Evolutionary conservation across 2,888 invertebrate genomes (phyloP).

Genomic region (Bedellia somnulentella): DNA sequence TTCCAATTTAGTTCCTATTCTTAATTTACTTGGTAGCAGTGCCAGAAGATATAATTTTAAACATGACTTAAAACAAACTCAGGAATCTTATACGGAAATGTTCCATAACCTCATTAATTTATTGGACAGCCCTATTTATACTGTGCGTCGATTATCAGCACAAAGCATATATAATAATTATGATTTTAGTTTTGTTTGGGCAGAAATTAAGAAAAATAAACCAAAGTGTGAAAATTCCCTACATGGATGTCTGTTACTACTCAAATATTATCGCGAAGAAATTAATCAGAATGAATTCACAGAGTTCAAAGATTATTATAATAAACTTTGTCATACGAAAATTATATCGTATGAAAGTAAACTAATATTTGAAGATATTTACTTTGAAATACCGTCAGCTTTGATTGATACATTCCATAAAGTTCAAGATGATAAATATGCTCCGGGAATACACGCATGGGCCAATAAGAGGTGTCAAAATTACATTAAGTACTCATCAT

Average conservation of each 20-base stretch:
- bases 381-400: too few species aligned
- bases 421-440: conserved; percentile 14
- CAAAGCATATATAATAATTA: conserved; percentile 43
- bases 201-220: conserved; percentile 10
- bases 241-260: conserved; percentile 35
- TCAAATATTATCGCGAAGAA: conserved; percentile 21
- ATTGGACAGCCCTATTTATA: conserved; percentile 41
- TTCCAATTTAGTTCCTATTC: conserved; percentile 41
- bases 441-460: conserved; percentile 30
- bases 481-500: conserved; percentile 17
- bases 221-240: conserved; percentile 27
- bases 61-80: conserved; percentile 15
- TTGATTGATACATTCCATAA: too few species aligned
- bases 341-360: conserved; percentile 28
- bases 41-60: conserved; percentile 39
- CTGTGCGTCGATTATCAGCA: conserved; percentile 40
- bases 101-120: conserved; percentile 23
- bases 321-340: too few species aligned
- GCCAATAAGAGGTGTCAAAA: conserved; percentile 21
- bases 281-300: conserved; percentile 13
- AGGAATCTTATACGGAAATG: conserved; percentile 16
- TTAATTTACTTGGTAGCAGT: conserved; percentile 40
- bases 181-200: not conserved
- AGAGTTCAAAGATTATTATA: too few species aligned
- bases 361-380: conserved; percentile 24